Evolutionary conservation across 2,888 invertebrate species (phyloP), one percentile per base, ranked within the genome.

Genomic region (Oegoconia quadripuncta): DNA sequence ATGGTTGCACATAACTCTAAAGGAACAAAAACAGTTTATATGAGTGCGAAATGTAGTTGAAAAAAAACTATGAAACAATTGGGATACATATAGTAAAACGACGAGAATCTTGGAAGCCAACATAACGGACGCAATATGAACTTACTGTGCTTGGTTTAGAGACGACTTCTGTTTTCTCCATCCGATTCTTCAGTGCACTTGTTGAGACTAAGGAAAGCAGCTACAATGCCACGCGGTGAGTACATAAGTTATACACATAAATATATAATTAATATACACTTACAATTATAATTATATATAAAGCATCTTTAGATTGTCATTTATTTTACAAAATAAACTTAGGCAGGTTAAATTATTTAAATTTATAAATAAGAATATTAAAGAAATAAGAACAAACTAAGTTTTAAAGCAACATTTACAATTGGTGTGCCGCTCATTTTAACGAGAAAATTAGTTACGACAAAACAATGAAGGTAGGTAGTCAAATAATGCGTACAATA

Each of bases 201-300:
- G 79, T 49, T 17, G 81, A 71, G 25, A 77, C 83, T 78, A 83
- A 69, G 27, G 77, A 43, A 67, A 77, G 74, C 70, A 87, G 80
- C 86, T 86, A 76, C 50, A 71, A 67, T 45, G 52, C 51, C 62
- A 60, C 55, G 64, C 59, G 52, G 57, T 64, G 63, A 68, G 63
- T 57, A 70, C 59, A 70, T 64, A 68, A 56, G 20, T 41, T 36
- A 42, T 62, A 66, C 59, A 71, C 56, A 68, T 52, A 65, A 54
- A 63, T 51, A 59, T 58, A 59, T 55, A 41, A 50, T 49, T 48
- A 60, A 50, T 58, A 60, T 55, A 36, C 13, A 16, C 57, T 2
- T 9, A 6, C 3, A 8, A 26, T 12, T 48, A 59, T 44, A 56
- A 44, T 55, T 52, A 37, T 36, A 45, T 26, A 44, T 37, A 30